Conservation (phyloP, 2,113 vertebrate species). For the Amia ocellicauda region DNA sequence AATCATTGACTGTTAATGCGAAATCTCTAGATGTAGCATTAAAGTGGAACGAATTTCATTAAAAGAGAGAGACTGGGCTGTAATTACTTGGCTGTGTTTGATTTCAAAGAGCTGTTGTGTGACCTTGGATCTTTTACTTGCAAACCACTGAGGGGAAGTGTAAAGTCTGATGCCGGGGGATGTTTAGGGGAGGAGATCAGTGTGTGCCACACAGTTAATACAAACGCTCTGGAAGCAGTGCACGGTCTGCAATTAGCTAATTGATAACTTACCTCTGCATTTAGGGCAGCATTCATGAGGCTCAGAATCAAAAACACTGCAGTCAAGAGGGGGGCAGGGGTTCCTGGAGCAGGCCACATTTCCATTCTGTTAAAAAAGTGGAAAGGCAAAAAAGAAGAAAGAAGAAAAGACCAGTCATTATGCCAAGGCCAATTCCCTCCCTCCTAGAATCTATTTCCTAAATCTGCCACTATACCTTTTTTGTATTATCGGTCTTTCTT, state of each 20-base stretch:
- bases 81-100: too few relatives aligned
- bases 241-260: background rate
- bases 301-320: conserved; percentile 41
- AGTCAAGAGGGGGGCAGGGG: conserved; percentile 47
- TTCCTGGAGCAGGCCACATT: conserved; percentile 40
- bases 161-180: too few relatives aligned
- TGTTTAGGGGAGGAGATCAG: too few relatives aligned
- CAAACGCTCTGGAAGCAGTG: background rate
- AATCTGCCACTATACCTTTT: conserved; percentile 1
- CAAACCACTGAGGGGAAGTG: too few relatives aligned
- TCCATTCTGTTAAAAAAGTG: conserved; percentile 38
- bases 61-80: too few relatives aligned
- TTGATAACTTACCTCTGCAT: conserved; percentile 51
- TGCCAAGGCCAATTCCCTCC: background rate
- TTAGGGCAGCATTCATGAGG: conserved; percentile 54
- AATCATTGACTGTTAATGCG: too few relatives aligned
- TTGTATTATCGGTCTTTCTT: background rate
- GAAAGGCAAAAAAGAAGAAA: background rate
- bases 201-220: background rate
- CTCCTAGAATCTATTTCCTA: background rate
- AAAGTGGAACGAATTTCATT: too few relatives aligned
- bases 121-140: too few relatives aligned
- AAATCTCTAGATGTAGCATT: too few relatives aligned
- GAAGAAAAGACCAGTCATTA: background rate
- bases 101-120: too few relatives aligned